These are phyloP conservation scores for Stegastes partitus DNA, from an alignment of 2,113 vertebrate species.

Conservation along the genomic window DNA sequence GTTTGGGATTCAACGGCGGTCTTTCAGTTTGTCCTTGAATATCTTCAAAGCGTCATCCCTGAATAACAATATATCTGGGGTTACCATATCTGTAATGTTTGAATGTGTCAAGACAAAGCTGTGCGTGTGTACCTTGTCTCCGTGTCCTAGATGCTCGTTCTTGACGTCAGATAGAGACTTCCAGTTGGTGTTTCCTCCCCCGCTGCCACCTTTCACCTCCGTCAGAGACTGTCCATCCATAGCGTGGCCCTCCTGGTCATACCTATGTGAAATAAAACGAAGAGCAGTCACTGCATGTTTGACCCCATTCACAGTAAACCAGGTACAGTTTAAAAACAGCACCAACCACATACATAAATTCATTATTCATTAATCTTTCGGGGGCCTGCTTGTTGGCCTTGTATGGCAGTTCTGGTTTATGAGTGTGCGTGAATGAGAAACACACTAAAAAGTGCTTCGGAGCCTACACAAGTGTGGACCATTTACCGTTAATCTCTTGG, in stretches of 20 bases:
- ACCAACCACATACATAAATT: no score
- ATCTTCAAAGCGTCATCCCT: conserved; percentile 43
- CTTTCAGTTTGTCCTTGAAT: conserved; percentile 53
- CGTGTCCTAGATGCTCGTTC: conserved; percentile 93
- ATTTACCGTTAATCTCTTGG: neutral
- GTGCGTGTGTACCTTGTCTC: conserved; percentile 90
- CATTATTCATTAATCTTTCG: no score
- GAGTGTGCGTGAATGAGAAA: no score
- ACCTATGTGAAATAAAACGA: conserved; percentile 84
- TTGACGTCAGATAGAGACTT: conserved; percentile 93
- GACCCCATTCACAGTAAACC: no score
- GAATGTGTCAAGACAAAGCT: conserved; percentile 17
- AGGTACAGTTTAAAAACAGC: no score
- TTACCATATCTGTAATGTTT: conserved; percentile 22
- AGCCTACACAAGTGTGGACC: no score
- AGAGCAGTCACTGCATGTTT: conserved; percentile 1
- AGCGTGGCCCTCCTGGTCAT: conserved; percentile 93
- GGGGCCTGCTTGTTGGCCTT: no score
- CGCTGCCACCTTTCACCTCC: conserved; percentile 83
- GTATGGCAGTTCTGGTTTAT: no score
- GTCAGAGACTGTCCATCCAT: conserved; percentile 93
- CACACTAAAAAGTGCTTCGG: no score
- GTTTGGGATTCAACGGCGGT: conserved; percentile 43
- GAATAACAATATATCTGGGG: conserved; percentile 50
- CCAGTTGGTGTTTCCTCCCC: conserved; percentile 88